These are phyloP conservation scores for Chrysemys picta DNA, from an alignment of 2,113 vertebrate species.

Conservation along the genomic window DNA sequence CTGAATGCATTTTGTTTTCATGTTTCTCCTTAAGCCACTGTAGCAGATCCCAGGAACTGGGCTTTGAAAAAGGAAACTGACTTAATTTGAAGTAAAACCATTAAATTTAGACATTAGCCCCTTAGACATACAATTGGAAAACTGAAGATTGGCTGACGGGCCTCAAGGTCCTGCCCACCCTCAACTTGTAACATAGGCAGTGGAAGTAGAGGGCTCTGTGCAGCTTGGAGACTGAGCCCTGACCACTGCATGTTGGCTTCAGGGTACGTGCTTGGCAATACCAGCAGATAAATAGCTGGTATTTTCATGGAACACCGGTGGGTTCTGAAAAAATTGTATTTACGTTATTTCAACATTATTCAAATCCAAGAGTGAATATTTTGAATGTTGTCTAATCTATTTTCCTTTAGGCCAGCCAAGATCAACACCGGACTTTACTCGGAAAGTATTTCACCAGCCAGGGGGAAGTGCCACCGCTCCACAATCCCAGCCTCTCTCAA, in stretches of 20 bases:
- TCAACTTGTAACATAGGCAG: background rate
- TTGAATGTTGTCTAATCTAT: constrained; percentile 45
- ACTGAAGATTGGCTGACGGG: background rate
- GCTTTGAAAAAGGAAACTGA: background rate
- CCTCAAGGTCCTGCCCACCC: background rate
- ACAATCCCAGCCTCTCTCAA: background rate
- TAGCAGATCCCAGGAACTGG: background rate
- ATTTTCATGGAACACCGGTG: constrained; percentile 13
- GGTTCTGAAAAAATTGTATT: constrained; percentile 10
- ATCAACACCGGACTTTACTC: constrained; percentile 26
- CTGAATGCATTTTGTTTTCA: background rate
- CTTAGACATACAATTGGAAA: background rate
- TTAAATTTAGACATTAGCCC: background rate
- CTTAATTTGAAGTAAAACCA: background rate
- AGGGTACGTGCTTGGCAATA: constrained; percentile 4
- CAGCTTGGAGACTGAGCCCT: background rate
- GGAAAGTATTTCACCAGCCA: background rate
- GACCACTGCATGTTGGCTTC: background rate
- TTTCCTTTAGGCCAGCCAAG: constrained; percentile 70
- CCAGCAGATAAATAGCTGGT: constrained; percentile 31
- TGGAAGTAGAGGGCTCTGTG: background rate
- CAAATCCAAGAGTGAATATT: constrained; percentile 48
- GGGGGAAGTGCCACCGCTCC: background rate
- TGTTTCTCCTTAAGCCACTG: background rate
- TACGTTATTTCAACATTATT: constrained; percentile 57